These are phyloP conservation scores for Phylloscopus trochilus DNA, from an alignment of 2,113 vertebrate species.

Conservation along the genomic window DNA sequence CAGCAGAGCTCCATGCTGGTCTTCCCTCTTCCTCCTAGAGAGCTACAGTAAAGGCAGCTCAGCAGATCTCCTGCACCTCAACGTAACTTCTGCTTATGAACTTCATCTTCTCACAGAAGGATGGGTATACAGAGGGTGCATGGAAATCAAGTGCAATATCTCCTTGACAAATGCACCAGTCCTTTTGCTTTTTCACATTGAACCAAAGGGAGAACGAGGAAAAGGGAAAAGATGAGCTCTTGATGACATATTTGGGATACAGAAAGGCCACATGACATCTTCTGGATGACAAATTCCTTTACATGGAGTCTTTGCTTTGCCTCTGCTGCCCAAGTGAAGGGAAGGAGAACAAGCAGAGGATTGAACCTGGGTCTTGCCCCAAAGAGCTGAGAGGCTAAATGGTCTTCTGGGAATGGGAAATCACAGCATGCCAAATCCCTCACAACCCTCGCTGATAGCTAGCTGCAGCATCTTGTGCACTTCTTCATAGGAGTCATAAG, in stretches of 20 bases:
- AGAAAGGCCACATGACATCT: slow-evolving; percentile 55
- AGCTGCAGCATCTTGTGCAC: slow-evolving; percentile 97
- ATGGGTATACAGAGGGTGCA: neutral
- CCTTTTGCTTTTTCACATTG: slow-evolving; percentile 16
- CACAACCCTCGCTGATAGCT: slow-evolving; percentile 98
- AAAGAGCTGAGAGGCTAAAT: neutral
- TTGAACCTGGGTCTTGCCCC: neutral
- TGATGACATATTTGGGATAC: slow-evolving; percentile 46
- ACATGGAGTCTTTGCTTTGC: slow-evolving; percentile 22
- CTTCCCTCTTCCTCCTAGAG: slow-evolving; percentile 14
- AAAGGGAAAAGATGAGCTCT: neutral
- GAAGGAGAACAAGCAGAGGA: slow-evolving; percentile 29
- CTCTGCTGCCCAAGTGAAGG: neutral
- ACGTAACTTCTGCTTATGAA: neutral
- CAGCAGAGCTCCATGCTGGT: neutral
- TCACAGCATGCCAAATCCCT: slow-evolving; percentile 99
- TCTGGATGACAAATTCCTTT: slow-evolving; percentile 50
- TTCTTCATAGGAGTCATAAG: slow-evolving; percentile 98
- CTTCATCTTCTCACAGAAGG: slow-evolving; percentile 12
- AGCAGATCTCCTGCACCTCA: slow-evolving; percentile 22
- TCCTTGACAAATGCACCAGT: neutral
- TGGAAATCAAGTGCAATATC: neutral
- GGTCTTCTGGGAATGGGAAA: neutral
- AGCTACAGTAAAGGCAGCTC: neutral
- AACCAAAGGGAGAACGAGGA: slow-evolving; percentile 11